phyloP scores from a whole-genome alignment of 2,888 invertebrate species.

The Netelia fuscicornis region DNA sequence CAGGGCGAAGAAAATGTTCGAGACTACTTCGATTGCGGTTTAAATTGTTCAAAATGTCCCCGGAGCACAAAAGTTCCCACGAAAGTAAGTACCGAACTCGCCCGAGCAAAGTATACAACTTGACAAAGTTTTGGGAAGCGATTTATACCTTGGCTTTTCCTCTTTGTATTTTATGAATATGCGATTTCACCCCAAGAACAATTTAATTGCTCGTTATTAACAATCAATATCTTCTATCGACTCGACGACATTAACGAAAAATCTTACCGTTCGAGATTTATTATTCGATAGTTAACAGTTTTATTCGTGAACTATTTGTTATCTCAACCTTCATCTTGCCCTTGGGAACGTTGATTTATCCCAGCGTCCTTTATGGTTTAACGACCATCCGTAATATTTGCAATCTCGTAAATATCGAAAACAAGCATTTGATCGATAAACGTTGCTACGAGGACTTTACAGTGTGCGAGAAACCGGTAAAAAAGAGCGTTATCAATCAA shows the following conservation, averaged over 20 bases:
- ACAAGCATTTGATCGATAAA: slow-evolving; percentile 49
- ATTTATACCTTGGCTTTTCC: slow-evolving; percentile 5
- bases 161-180: slow-evolving; percentile 13
- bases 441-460: background rate
- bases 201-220: slow-evolving; percentile 7
- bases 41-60: slow-evolving; percentile 43
- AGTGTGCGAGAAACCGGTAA: background rate
- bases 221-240: background rate
- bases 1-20: slow-evolving; percentile 8
- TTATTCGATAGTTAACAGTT: background rate
- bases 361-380: background rate
- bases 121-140: slow-evolving; percentile 36
- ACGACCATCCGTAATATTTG: background rate
- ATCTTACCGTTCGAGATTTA: background rate
- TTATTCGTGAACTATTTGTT: background rate
- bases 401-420: slow-evolving; percentile 19
- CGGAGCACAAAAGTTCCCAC: slow-evolving; percentile 36
- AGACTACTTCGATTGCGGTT: slow-evolving; percentile 5
- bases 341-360: background rate
- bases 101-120: slow-evolving; percentile 46
- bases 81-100: slow-evolving; percentile 18
- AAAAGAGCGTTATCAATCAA: background rate
- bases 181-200: background rate
- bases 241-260: background rate
- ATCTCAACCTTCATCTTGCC: background rate